Evolutionary conservation across 2,113 vertebrate species (phyloP).

Genomic region (Aldabrachelys gigantea): DNA sequence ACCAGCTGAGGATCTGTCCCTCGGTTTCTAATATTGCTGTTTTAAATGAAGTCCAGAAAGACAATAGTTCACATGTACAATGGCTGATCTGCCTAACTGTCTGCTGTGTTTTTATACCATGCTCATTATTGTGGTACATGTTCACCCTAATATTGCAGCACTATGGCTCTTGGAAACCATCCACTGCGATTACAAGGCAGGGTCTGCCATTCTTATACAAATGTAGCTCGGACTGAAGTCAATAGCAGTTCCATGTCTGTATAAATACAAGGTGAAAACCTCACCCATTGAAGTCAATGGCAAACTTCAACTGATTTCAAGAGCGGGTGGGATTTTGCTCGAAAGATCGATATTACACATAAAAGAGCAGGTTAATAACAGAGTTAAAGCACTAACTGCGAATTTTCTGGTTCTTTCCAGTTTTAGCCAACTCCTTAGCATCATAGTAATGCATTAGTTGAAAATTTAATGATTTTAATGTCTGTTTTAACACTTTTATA

Average conservation of each 20-base stretch:
- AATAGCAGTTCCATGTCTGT: background rate
- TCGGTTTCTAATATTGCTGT: background rate
- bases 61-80: fast-evolving
- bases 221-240: background rate
- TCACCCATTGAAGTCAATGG: background rate
- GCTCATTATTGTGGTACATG: fast-evolving
- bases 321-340: background rate
- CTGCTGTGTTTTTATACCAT: background rate
- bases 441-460: slow-evolving; percentile 41
- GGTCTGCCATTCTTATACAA: background rate
- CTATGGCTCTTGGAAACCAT: background rate
- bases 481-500: slow-evolving; percentile 75
- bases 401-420: background rate
- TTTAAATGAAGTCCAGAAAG: background rate
- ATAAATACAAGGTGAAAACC: fast-evolving
- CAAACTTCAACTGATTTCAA: fast-evolving
- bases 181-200: background rate
- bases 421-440: slow-evolving; percentile 62
- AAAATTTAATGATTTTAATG: slow-evolving; percentile 73
- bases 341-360: background rate
- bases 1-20: background rate
- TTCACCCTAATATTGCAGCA: background rate
- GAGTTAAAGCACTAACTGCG: background rate
- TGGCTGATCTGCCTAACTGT: fast-evolving
- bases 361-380: slow-evolving; percentile 39